Evolutionary conservation across 2,113 vertebrate species (phyloP).

Genomic region (Desmodus rotundus): DNA sequence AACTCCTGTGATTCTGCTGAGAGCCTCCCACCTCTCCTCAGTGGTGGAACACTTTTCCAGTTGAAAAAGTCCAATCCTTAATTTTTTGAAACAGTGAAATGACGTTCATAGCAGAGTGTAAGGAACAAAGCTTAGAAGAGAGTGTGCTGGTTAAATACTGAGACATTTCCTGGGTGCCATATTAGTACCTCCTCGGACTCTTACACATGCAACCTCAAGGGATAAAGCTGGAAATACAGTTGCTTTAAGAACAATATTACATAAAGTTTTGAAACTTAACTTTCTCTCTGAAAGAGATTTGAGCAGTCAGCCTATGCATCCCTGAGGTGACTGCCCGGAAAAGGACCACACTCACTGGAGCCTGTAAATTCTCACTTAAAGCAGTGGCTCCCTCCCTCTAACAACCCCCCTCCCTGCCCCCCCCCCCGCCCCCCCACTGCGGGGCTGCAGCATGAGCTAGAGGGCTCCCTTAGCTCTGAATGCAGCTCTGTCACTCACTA

Average conservation of each 20-base stretch:
- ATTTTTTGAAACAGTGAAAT: neutral
- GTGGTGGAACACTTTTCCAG: neutral
- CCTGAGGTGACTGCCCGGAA: neutral
- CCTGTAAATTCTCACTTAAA: neutral
- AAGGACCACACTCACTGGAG: neutral
- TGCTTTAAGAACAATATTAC: neutral
- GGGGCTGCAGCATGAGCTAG: accelerated
- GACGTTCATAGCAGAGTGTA: neutral
- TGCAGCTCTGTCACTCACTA: neutral
- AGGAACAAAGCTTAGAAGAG: neutral
- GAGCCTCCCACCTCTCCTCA: neutral
- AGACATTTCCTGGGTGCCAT: neutral
- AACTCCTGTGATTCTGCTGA: neutral
- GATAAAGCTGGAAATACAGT: neutral
- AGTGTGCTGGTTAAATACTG: neutral
- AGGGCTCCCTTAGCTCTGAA: neutral
- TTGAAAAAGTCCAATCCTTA: neutral
- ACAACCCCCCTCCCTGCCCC: too few species aligned
- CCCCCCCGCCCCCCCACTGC: too few species aligned
- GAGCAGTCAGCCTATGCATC: neutral
- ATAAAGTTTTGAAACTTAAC: neutral
- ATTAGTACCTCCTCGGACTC: neutral
- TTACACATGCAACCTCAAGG: neutral
- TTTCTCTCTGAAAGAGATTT: neutral
- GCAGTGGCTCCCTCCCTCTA: neutral